Percentiles rank a stretch among this genome's conserved stretches.
These are phyloP conservation scores for Drosophila rellima DNA, from an alignment of 2,888 invertebrate genomes.

Conservation along the genomic window DNA sequence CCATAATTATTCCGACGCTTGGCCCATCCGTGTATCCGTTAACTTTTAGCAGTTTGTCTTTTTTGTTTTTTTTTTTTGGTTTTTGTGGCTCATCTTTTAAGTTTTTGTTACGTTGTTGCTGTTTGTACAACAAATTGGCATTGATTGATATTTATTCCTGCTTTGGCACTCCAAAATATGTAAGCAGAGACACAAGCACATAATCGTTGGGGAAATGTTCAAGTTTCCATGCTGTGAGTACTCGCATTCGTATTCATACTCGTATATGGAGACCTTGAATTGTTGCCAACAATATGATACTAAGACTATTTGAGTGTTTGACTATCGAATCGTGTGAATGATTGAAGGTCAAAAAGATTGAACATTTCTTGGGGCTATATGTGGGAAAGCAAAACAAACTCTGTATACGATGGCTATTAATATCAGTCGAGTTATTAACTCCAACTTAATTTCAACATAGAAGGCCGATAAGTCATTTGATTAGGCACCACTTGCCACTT, in stretches of 20 bases:
- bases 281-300: conserved; percentile 12
- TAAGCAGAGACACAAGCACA: conserved; percentile 29
- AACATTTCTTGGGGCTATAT: conserved; percentile 10
- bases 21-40: conserved; percentile 57
- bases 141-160: conserved; percentile 74
- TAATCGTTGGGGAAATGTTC: conserved; percentile 32
- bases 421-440: conserved; percentile 18
- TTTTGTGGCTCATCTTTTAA: conserved; percentile 41
- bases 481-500: conserved; percentile 46
- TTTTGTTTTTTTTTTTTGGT: conserved; percentile 34
- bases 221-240: conserved; percentile 29
- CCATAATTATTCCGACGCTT: conserved; percentile 67
- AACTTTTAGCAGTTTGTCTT: conserved; percentile 24
- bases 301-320: conserved; percentile 20
- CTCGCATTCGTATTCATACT: not conserved
- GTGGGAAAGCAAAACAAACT: conserved; percentile 5
- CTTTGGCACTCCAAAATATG: conserved; percentile 41
- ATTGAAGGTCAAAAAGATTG: conserved; percentile 26
- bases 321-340: conserved; percentile 22
- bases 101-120: conserved; percentile 40
- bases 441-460: conserved; percentile 30
- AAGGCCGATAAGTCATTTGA: conserved; percentile 58
- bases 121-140: conserved; percentile 72
- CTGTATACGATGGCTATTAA: conserved; percentile 4
- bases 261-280: conserved; percentile 36